Evolutionary conservation across 2,113 vertebrate species (phyloP).

Genomic region (Heteronetta atricapilla): DNA sequence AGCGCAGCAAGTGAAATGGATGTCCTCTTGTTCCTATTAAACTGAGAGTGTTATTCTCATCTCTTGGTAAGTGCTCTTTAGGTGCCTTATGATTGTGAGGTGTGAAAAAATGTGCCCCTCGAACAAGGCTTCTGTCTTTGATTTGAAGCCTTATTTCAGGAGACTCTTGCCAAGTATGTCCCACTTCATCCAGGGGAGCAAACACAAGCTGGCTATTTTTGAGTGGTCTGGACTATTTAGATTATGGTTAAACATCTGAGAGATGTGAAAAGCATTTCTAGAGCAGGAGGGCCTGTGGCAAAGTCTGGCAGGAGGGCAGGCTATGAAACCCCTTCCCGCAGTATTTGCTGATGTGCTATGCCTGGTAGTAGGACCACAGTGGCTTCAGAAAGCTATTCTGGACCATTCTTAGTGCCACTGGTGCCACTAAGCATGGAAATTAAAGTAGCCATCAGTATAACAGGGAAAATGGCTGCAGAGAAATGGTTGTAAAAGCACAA

Average conservation of each 20-base stretch:
- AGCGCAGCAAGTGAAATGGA: neutral
- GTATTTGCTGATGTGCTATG: neutral
- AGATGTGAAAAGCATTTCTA: neutral
- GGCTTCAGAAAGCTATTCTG: neutral
- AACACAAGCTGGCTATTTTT: slow-evolving; percentile 24
- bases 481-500: neutral
- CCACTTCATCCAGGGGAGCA: neutral
- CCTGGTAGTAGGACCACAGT: neutral
- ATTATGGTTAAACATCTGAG: slow-evolving; percentile 37
- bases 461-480: neutral
- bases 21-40: neutral
- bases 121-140: neutral
- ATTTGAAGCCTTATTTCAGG: slow-evolving; percentile 1
- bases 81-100: neutral
- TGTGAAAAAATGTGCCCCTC: slow-evolving; percentile 7
- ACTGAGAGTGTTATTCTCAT: neutral
- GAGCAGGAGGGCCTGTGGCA: neutral
- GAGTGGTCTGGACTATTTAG: slow-evolving; percentile 1
- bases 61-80: neutral
- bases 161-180: neutral
- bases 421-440: neutral
- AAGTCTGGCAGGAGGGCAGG: neutral
- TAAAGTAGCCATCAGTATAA: neutral
- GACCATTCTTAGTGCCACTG: neutral
- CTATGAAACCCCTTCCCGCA: neutral